Evolutionary conservation across 2,113 vertebrate species (phyloP).

Genomic region (Gopherus evgoodei): DNA sequence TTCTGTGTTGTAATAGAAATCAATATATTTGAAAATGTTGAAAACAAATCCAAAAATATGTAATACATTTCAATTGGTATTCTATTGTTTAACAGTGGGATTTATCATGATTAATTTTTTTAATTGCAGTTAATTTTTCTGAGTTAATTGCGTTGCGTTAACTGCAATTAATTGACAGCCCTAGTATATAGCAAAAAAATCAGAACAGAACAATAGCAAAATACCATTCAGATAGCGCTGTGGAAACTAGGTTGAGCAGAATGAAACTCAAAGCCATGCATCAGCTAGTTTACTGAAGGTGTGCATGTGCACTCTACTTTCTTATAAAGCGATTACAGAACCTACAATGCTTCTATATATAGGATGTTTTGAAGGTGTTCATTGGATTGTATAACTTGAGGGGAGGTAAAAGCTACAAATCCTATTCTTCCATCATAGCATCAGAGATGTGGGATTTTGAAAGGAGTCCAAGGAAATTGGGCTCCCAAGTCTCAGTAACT

Average conservation of each 20-base stretch:
- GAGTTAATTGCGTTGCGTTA: no score
- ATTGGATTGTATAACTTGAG: not conserved
- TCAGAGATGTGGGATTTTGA: not conserved
- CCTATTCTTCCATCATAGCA: not conserved
- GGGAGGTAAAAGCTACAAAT: not conserved
- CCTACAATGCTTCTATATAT: not conserved
- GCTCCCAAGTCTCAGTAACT: not conserved
- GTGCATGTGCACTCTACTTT: no score
- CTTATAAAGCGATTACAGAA: not conserved
- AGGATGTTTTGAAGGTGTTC: not conserved
- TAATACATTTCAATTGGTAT: no score
- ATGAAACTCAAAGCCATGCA: not conserved
- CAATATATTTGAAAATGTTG: no score
- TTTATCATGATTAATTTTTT: no score
- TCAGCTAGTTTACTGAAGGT: not conserved
- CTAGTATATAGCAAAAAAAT: not conserved
- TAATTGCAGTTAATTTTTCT: no score
- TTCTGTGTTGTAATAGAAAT: no score
- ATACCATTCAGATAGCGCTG: not conserved
- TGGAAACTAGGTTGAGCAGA: not conserved
- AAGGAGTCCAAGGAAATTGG: not conserved
- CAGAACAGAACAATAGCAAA: constrained; percentile 1
- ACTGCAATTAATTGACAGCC: no score
- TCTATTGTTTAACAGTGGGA: no score
- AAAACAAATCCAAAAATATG: no score